Evolutionary conservation across 2,797 vertebrate species (phyloP).

Genomic region (Girardinus metallicus): DNA sequence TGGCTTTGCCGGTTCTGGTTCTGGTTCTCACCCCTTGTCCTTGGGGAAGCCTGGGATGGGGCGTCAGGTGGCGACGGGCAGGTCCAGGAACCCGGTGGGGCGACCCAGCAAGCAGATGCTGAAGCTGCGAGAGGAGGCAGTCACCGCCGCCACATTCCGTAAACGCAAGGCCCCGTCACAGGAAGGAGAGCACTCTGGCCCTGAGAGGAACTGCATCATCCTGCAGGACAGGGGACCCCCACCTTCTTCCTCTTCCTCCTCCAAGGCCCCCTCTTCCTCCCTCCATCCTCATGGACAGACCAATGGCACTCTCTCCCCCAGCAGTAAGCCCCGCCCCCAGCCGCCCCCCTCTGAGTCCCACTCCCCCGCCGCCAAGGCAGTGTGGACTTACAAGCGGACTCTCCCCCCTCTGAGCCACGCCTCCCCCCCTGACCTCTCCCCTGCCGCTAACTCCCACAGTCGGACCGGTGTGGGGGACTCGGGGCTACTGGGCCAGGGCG

Average conservation of each 20-base stretch:
- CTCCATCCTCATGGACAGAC: constrained; percentile 79
- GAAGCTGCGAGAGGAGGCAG: constrained; percentile 80
- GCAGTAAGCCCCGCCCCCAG: constrained; percentile 78
- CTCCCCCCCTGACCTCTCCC: constrained; percentile 65
- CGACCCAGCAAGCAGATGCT: constrained; percentile 85
- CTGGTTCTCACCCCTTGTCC: constrained; percentile 58
- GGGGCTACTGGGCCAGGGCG: constrained; percentile 70
- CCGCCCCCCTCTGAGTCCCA: constrained; percentile 71
- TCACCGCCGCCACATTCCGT: constrained; percentile 72
- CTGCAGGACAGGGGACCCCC: constrained; percentile 82
- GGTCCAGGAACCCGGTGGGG: constrained; percentile 79
- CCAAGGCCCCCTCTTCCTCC: constrained; percentile 52
- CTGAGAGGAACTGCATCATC: constrained; percentile 87
- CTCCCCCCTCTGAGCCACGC: constrained; percentile 64
- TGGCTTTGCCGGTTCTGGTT: constrained; percentile 26
- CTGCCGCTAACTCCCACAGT: constrained; percentile 69
- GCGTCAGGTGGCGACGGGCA: constrained; percentile 72
- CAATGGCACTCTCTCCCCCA: constrained; percentile 84
- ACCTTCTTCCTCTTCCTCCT: constrained; percentile 76
- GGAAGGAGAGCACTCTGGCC: constrained; percentile 78
- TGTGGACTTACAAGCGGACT: constrained; percentile 80
- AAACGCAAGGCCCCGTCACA: constrained; percentile 86
- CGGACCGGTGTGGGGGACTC: constrained; percentile 63
- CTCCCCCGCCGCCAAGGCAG: constrained; percentile 72
- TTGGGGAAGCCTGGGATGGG: constrained; percentile 74